Evolutionary conservation across 2,888 invertebrate genomes (phyloP).

Genomic region (Ichneumoninae sp.): DNA sequence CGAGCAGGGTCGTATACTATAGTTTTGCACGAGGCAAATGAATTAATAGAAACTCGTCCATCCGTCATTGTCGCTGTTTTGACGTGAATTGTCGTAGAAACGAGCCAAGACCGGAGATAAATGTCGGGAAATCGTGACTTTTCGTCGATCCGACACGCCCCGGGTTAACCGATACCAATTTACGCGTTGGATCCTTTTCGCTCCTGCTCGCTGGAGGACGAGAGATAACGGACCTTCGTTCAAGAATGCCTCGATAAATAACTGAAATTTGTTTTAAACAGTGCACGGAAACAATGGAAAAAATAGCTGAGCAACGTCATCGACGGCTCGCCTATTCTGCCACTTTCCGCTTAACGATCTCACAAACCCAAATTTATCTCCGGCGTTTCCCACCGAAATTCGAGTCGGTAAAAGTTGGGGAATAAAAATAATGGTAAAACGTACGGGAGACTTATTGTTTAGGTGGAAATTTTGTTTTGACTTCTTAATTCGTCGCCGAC

Average conservation of each 20-base stretch:
- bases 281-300: conserved; percentile 13
- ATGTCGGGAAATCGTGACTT: conserved; percentile 47
- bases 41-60: conserved; percentile 30
- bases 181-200: conserved; percentile 26
- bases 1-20: neutral
- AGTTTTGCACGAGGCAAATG: conserved; percentile 32
- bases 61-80: conserved; percentile 43
- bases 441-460: neutral
- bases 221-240: neutral
- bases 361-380: conserved; percentile 21
- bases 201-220: conserved; percentile 12
- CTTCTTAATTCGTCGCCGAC: conserved; percentile 18
- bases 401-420: neutral
- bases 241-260: conserved; percentile 18
- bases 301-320: conserved; percentile 20
- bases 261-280: conserved; percentile 15
- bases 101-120: conserved; percentile 45
- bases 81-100: conserved; percentile 50
- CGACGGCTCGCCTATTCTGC: conserved; percentile 9
- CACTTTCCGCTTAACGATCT: conserved; percentile 3
- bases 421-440: neutral
- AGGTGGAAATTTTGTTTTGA: conserved; percentile 38
- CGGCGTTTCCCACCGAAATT: conserved; percentile 21
- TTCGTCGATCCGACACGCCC: conserved; percentile 7
- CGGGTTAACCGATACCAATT: conserved; percentile 8